These are phyloP conservation scores for Hyposoter dolosus DNA, from an alignment of 2,888 invertebrate species.

Conservation along the genomic window DNA sequence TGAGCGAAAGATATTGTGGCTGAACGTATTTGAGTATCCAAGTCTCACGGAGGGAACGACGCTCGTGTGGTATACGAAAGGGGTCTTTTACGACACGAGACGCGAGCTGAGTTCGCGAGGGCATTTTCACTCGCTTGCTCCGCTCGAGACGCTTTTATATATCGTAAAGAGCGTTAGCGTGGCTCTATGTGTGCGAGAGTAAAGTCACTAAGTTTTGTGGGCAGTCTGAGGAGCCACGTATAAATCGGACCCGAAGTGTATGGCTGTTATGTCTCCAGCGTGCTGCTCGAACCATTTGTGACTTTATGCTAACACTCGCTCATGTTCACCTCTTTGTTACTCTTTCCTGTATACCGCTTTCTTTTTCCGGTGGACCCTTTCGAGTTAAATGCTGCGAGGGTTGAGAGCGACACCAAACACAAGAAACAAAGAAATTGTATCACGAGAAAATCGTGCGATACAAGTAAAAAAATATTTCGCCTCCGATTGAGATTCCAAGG, in stretches of 20 bases:
- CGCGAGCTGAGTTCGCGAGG: conserved; percentile 59
- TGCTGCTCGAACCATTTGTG: conserved; percentile 74
- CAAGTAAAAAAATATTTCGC: background rate
- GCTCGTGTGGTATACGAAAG: conserved; percentile 43
- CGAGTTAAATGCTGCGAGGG: conserved; percentile 3
- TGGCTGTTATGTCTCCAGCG: conserved; percentile 79
- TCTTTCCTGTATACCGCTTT: conserved; percentile 14
- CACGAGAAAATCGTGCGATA: background rate
- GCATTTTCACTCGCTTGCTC: conserved; percentile 58
- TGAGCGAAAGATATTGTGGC: conserved; percentile 59
- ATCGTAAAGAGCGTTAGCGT: conserved; percentile 78
- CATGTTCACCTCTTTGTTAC: conserved; percentile 28
- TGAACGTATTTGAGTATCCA: conserved; percentile 27
- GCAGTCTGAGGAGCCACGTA: conserved; percentile 76
- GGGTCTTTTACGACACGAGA: conserved; percentile 77
- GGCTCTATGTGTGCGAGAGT: conserved; percentile 20
- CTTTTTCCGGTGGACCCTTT: background rate
- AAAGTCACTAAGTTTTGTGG: conserved; percentile 32
- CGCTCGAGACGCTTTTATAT: conserved; percentile 78
- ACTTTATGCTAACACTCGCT: conserved; percentile 77
- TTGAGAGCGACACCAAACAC: conserved; percentile 9
- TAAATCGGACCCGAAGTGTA: conserved; percentile 77
- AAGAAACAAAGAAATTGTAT: conserved; percentile 24
- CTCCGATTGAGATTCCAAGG: background rate
- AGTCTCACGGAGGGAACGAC: conserved; percentile 51